A percentile compares a stretch with the other conserved stretches of the same genome.
Evolutionary conservation across 2,797 vertebrate species (phyloP).

Genomic region (Sphenopsis melanotis): DNA sequence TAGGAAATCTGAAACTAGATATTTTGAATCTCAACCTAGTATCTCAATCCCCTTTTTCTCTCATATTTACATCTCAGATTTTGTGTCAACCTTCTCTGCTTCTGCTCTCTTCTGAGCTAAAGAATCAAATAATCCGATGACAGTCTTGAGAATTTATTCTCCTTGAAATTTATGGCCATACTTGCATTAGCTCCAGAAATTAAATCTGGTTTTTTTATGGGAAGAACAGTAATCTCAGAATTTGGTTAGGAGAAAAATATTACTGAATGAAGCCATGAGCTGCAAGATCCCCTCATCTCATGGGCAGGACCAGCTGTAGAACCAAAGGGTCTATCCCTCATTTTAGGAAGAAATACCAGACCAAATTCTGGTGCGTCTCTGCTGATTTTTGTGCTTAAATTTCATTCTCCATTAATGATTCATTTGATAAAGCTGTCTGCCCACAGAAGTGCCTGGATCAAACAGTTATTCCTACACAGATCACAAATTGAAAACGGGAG

Average conservation of each 20-base stretch:
- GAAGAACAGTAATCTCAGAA: neutral
- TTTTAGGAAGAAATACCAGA: neutral
- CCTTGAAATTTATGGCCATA: neutral
- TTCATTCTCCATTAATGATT: conserved; percentile 1
- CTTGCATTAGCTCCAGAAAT: neutral
- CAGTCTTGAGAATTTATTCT: neutral
- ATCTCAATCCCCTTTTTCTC: neutral
- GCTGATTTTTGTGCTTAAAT: neutral
- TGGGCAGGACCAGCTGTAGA: neutral
- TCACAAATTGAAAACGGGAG: conserved; percentile 4
- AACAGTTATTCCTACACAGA: conserved; percentile 1
- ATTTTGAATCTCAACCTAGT: neutral
- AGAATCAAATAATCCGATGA: neutral
- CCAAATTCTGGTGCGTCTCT: neutral
- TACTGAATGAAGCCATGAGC: neutral
- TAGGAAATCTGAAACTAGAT: neutral
- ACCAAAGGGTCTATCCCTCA: neutral
- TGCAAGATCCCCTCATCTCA: neutral
- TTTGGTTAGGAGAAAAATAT: neutral
- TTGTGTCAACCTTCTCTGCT: neutral
- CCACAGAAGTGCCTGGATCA: neutral
- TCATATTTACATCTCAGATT: neutral
- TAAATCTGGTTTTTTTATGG: neutral
- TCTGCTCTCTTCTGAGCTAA: neutral
- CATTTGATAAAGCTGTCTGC: neutral